Conservation (phyloP, 2,113 vertebrate species). For the Irena cyanogastra region DNA sequence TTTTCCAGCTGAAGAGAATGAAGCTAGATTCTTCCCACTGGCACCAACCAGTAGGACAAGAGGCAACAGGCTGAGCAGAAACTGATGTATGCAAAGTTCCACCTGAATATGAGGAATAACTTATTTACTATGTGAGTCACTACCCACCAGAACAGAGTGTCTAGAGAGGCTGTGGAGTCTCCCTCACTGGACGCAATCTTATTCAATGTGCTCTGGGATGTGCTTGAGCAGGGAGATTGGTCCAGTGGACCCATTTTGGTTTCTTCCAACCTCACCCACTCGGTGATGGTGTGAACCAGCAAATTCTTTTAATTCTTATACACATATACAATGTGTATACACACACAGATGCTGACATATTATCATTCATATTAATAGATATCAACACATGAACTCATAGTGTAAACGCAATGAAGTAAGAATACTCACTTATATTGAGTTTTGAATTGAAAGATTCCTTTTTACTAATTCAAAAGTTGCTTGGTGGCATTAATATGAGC, state of each 20-base stretch:
- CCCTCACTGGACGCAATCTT: background rate
- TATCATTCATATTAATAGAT: background rate
- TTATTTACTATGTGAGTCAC: background rate
- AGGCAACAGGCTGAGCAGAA: background rate
- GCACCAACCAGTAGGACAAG: background rate
- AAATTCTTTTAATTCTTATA: background rate
- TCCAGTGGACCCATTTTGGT: background rate
- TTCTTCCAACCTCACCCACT: background rate
- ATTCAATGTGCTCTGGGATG: background rate
- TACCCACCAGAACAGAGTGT: accelerated
- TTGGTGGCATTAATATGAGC: background rate
- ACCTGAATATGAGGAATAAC: background rate
- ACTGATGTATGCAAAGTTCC: background rate
- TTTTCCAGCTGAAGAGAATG: background rate
- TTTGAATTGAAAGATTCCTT: background rate
- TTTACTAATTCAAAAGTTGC: background rate
- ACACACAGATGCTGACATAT: background rate
- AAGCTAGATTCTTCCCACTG: background rate
- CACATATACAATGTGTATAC: background rate
- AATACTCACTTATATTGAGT: background rate
- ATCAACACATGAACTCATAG: background rate
- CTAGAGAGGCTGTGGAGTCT: background rate
- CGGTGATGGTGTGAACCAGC: background rate
- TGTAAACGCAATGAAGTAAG: background rate
- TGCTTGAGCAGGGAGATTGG: background rate